These are phyloP conservation scores for Folsomia candida DNA, from an alignment of 2,888 invertebrate species.

Conservation along the genomic window DNA sequence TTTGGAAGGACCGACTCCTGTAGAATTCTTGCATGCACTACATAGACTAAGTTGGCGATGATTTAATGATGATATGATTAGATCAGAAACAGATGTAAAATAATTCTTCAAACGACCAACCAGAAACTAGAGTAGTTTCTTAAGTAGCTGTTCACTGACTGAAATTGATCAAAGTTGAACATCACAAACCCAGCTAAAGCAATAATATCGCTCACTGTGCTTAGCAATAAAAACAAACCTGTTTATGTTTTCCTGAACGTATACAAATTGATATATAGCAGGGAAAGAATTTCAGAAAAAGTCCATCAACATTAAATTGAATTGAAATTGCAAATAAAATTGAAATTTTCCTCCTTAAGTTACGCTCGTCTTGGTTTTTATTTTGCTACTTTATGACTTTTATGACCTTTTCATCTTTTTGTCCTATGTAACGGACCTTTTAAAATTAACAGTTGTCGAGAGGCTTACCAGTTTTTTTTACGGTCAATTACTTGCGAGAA, in stretches of 20 bases:
- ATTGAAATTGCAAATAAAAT: background rate
- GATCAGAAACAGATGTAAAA: slow-evolving; percentile 10
- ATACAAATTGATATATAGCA: background rate
- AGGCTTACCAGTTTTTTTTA: background rate
- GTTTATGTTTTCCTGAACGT: background rate
- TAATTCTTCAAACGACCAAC: background rate
- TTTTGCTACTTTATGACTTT: background rate
- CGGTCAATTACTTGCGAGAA: too few relatives aligned
- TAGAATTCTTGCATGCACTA: too few relatives aligned
- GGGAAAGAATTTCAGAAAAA: background rate
- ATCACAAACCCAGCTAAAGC: background rate
- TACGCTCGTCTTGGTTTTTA: background rate
- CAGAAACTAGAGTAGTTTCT: background rate
- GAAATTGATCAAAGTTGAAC: background rate
- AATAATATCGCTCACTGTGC: background rate
- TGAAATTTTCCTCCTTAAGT: too few relatives aligned
- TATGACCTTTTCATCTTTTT: background rate
- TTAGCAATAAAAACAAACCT: background rate
- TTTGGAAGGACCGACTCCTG: too few relatives aligned
- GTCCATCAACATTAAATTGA: background rate
- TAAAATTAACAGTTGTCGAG: background rate
- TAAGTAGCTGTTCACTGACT: background rate
- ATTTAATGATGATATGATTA: slow-evolving; percentile 16
- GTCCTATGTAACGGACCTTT: background rate
- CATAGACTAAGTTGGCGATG: background rate